These are phyloP conservation scores for Drosophila varians DNA, from an alignment of 1,140 invertebrate genomes.

Conservation along the genomic window DNA sequence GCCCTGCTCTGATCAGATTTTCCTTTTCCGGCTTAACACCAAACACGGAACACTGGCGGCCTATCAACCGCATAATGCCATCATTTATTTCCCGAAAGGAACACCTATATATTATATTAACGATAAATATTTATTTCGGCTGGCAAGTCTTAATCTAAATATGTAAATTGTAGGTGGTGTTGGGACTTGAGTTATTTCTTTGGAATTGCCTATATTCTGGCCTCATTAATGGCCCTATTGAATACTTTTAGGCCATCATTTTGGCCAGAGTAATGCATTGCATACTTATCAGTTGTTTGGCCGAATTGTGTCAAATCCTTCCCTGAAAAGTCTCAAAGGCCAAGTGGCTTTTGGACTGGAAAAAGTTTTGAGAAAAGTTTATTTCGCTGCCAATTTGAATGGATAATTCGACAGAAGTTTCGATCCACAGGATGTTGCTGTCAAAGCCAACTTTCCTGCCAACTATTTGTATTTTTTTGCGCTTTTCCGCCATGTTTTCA, in stretches of 20 bases:
- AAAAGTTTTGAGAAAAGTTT: conserved; percentile 24
- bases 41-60: conserved; percentile 42
- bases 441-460: conserved; percentile 50
- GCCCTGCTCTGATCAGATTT: conserved; percentile 57
- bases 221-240: conserved; percentile 13
- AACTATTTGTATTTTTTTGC: conserved; percentile 8
- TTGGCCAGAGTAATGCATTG: conserved; percentile 9
- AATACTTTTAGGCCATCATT: conserved; percentile 3
- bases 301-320: conserved; percentile 12
- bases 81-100: conserved; percentile 49
- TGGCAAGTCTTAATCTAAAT: conserved; percentile 13
- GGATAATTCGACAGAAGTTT: conserved; percentile 47
- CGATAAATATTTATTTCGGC: background rate
- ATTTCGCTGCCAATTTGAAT: conserved; percentile 23
- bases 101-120: conserved; percentile 21
- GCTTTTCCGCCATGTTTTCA: conserved; percentile 4
- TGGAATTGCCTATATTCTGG: conserved; percentile 4
- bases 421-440: conserved; percentile 32
- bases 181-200: background rate
- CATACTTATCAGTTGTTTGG: conserved; percentile 21
- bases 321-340: conserved; percentile 14
- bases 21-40: conserved; percentile 43
- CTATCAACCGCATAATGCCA: conserved; percentile 46
- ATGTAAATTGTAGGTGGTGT: conserved; percentile 16
- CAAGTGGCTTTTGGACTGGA: conserved; percentile 27